A percentile compares a stretch with the other conserved stretches of the same genome.
Evolutionary conservation across 2,797 vertebrate genomes (phyloP).

Genomic region (Malacoctenus gilli): DNA sequence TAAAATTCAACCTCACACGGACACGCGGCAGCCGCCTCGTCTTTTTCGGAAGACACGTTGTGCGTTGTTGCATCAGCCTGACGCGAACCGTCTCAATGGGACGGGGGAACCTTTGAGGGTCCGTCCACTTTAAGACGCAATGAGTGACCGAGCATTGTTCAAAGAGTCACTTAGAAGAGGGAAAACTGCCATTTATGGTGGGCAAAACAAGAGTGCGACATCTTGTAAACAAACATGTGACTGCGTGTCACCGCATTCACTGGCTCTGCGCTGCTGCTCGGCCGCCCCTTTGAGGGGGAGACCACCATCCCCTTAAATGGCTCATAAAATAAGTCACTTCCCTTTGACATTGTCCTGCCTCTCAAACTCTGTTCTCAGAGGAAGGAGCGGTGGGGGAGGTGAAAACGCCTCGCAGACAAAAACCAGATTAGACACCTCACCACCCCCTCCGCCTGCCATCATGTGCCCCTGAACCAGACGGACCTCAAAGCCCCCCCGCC

Average conservation of each 20-base stretch:
- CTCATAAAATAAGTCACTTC: slow-evolving; percentile 83
- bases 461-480: slow-evolving; percentile 74
- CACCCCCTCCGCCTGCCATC: slow-evolving; percentile 77
- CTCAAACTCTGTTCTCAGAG: slow-evolving; percentile 69
- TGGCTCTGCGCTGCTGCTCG: slow-evolving; percentile 37
- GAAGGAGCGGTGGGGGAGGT: slow-evolving; percentile 70
- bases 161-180: slow-evolving; percentile 50
- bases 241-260: slow-evolving; percentile 68
- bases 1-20: slow-evolving; percentile 33
- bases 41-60: slow-evolving; percentile 18
- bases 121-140: slow-evolving; percentile 46
- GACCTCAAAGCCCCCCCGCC: slow-evolving; percentile 75
- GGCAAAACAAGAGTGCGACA: slow-evolving; percentile 62
- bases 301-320: slow-evolving; percentile 73
- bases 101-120: slow-evolving; percentile 40
- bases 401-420: slow-evolving; percentile 77
- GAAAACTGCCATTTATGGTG: slow-evolving; percentile 61
- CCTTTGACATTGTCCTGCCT: slow-evolving; percentile 78
- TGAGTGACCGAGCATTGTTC: slow-evolving; percentile 42
- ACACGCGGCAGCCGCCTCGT: slow-evolving; percentile 35
- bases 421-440: slow-evolving; percentile 81
- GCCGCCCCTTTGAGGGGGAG: slow-evolving; percentile 60
- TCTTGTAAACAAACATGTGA: slow-evolving; percentile 76
- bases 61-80: slow-evolving; percentile 35
- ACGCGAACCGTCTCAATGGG: slow-evolving; percentile 27